These are phyloP conservation scores for Charina bottae DNA, from an alignment of 2,113 vertebrate genomes.

Conservation along the genomic window DNA sequence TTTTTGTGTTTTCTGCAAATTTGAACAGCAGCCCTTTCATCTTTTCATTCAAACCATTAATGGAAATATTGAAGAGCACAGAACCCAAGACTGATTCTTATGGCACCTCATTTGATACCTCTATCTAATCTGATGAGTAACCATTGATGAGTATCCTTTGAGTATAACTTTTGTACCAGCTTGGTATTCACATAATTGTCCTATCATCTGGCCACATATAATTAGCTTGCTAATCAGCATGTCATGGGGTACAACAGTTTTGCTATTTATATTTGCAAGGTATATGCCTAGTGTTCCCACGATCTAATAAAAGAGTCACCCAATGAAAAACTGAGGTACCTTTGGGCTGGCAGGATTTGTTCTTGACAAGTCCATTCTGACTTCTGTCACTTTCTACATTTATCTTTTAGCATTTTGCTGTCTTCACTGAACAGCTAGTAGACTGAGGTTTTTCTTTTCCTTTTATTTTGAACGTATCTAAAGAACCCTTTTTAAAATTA, in stretches of 20 bases:
- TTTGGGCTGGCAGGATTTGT: neutral
- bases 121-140: neutral
- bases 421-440: neutral
- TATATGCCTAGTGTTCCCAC: neutral
- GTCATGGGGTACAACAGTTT: neutral
- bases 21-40: neutral
- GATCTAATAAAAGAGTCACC: neutral
- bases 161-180: neutral
- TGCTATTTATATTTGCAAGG: no score
- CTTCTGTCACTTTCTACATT: neutral
- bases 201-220: neutral
- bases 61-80: neutral
- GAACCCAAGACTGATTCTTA: neutral
- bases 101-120: neutral
- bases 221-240: neutral
- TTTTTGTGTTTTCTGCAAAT: neutral
- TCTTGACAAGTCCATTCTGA: neutral
- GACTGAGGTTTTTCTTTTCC: neutral
- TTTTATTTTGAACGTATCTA: neutral
- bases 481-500: neutral
- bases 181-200: neutral
- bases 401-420: neutral
- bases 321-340: neutral
- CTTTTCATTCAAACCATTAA: neutral
- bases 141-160: neutral